phyloP scores from a whole-genome alignment of 2,113 vertebrate genomes.

The Origma solitaria region DNA sequence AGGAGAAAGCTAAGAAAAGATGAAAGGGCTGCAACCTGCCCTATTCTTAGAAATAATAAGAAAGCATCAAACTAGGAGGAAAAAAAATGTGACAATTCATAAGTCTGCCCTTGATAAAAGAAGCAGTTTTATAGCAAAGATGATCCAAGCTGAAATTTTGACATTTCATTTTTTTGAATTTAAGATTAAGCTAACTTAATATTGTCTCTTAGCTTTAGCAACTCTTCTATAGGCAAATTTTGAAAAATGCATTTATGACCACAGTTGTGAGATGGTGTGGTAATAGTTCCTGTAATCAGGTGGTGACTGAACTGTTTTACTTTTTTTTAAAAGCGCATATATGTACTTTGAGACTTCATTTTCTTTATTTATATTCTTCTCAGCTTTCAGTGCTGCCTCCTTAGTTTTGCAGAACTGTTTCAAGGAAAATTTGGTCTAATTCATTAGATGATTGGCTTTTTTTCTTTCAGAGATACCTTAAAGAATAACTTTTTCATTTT shows the following conservation, averaged over 20 bases:
- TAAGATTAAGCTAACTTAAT: background rate
- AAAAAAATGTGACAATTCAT: background rate
- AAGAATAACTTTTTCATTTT: background rate
- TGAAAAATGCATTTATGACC: accelerated
- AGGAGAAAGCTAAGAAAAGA: background rate
- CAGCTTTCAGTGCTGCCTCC: background rate
- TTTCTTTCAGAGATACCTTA: background rate
- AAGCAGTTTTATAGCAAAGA: background rate
- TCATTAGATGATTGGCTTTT: background rate
- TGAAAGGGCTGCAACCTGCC: background rate
- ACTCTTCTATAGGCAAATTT: background rate
- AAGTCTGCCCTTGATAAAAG: background rate
- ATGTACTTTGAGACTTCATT: background rate
- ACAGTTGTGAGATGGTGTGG: background rate
- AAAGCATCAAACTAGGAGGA: background rate
- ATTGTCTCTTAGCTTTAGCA: background rate
- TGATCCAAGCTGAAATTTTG: background rate
- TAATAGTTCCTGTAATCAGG: background rate
- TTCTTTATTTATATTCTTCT: background rate
- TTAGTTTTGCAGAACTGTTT: background rate
- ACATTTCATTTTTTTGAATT: background rate
- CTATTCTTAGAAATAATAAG: background rate
- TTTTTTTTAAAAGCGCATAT: too few relatives aligned
- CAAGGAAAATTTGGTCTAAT: background rate
- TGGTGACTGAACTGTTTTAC: background rate